Evolutionary conservation across 2,888 invertebrate species (phyloP), one percentile per base, ranked within the genome.

Genomic region (Invenusta paracnida): DNA sequence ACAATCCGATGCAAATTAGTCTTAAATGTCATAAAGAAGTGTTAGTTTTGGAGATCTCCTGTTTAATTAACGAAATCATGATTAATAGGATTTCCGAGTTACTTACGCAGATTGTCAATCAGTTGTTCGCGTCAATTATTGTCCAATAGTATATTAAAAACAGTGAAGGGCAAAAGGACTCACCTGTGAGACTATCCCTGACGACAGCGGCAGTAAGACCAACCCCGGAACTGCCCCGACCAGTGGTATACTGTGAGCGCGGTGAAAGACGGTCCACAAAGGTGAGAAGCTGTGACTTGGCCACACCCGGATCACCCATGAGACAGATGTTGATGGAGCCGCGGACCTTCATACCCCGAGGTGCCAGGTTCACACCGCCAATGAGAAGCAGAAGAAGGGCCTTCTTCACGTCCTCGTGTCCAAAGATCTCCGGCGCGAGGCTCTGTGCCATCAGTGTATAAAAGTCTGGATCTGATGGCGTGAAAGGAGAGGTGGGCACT

Each of bases 251-350:
- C 92, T 97, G 97, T 79, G 28, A 81, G 2, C 83, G 94, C 0
- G 96, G 94, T 0, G 98, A 96, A 86, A 99, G 93, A 66, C 99
- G 94, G 91, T 96, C 95, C 87, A 99, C 97, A 92, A 97, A 99
- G 86, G 95, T 94, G 83, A 99, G 93, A 86, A 99, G 93, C 92
- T 99, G 99, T 0, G 97, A 97, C 93, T 99, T 99, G 85, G 99
- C 99, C 86, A 99, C 99, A 89, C 99, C 99, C 29, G 99, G 99
- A 93, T 99, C 99, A 73, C 99, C 99, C 98, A 99, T 99, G 89
- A 99, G 29, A 90, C 98, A 97, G 88, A 99, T 96, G 92, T 99
- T 99, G 88, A 99, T 97, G 88, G 92, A 92, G 48, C 93, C 92
- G 92, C 87, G 81, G 30, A 88, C 87, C 27, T 86, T 87, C 87